Conservation (phyloP, 2,113 vertebrate species). For the Paramormyrops kingsleyae region DNA sequence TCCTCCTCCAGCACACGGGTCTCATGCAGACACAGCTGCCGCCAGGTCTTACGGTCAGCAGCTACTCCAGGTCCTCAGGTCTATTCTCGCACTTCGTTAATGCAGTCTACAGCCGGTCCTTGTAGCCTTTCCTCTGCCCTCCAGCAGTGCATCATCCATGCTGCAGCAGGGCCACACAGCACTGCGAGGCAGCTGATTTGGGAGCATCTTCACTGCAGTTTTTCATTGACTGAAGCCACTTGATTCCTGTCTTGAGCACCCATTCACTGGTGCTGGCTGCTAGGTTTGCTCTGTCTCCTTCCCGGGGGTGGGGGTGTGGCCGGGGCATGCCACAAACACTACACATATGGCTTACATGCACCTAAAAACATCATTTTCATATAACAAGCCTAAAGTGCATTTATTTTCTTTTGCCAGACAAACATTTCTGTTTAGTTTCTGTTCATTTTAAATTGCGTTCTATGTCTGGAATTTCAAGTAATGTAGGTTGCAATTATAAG, state of each 20-base stretch:
- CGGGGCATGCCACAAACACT: background rate
- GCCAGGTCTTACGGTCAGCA: background rate
- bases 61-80: background rate
- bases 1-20: background rate
- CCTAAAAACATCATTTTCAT: background rate
- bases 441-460: background rate
- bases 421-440: background rate
- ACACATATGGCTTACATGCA: background rate
- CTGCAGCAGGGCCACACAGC: background rate
- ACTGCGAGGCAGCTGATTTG: background rate
- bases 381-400: background rate
- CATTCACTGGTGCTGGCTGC: slow-evolving; percentile 19
- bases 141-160: background rate
- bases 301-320: background rate
- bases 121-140: background rate
- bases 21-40: background rate
- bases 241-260: slow-evolving; percentile 17
- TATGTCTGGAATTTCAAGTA: background rate
- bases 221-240: slow-evolving; percentile 24
- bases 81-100: background rate
- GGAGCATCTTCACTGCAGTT: background rate
- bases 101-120: background rate
- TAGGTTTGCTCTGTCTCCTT: slow-evolving; percentile 14
- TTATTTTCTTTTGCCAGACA: background rate
- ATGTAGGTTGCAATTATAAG: background rate